Evolutionary conservation across 2,797 vertebrate species (phyloP).

Genomic region (Hapalemur alaotrensis): DNA sequence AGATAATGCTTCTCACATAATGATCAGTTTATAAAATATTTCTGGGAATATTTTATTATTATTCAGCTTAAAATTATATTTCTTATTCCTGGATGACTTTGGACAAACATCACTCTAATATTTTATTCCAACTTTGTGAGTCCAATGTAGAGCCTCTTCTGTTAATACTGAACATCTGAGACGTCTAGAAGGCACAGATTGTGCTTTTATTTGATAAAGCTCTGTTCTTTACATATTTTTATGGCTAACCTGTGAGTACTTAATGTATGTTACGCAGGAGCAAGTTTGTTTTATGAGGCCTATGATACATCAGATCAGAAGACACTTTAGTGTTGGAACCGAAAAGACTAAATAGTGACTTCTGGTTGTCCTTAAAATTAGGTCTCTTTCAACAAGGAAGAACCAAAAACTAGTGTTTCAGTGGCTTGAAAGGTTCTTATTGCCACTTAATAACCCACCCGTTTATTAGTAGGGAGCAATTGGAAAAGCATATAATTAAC

Average conservation of each 20-base stretch:
- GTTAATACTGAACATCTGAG: background rate
- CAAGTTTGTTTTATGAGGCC: slow-evolving; percentile 9
- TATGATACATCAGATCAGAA: background rate
- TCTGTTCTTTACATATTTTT: slow-evolving; percentile 6
- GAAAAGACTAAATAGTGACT: background rate
- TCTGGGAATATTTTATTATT: slow-evolving; percentile 20
- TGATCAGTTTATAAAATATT: slow-evolving; percentile 23
- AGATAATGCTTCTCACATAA: background rate
- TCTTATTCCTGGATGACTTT: background rate
- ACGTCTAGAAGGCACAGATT: background rate
- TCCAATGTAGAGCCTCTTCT: background rate
- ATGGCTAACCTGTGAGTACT: background rate
- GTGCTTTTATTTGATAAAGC: background rate
- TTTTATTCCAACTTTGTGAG: background rate
- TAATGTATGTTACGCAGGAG: background rate
- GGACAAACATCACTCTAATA: background rate
- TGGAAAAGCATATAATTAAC: background rate
- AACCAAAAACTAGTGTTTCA: background rate
- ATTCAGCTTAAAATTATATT: background rate
- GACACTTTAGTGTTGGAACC: background rate
- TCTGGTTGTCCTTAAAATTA: background rate
- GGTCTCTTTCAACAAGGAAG: background rate
- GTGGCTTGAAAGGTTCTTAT: slow-evolving; percentile 1
- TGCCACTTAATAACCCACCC: background rate
- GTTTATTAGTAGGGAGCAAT: background rate